phyloP scores from a whole-genome alignment of 2,797 vertebrate genomes.

The Linurgus olivaceus region DNA sequence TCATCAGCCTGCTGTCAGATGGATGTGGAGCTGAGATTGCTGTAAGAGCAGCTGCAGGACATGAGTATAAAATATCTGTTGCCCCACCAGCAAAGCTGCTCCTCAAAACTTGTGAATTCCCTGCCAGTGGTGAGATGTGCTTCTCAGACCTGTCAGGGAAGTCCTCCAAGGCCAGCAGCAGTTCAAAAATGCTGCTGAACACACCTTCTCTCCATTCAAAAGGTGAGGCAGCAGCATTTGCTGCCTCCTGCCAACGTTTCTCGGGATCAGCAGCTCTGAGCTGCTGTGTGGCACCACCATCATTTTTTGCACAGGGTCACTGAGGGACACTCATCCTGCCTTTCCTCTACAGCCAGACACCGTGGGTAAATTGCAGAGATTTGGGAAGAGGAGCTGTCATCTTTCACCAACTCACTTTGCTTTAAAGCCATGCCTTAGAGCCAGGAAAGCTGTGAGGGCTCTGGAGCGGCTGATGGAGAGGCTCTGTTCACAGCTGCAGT shows the following conservation, averaged over 20 bases:
- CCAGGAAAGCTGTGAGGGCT: not conserved
- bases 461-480: not conserved
- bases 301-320: not conserved
- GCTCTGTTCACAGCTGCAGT: not conserved
- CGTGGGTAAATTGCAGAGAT: not conserved
- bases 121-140: not conserved
- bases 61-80: not conserved
- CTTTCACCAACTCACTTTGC: not conserved
- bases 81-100: not conserved
- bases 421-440: not conserved
- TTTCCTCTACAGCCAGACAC: not conserved
- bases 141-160: not conserved
- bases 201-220: not conserved
- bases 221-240: not conserved
- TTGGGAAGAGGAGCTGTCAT: not conserved
- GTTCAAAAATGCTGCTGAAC: not conserved
- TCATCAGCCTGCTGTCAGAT: not conserved
- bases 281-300: accelerated
- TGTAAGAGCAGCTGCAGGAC: not conserved
- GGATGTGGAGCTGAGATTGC: not conserved
- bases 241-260: not conserved
- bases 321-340: not conserved
- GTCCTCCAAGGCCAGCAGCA: not conserved
- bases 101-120: not conserved
- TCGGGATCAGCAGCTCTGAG: not conserved